A percentile compares a stretch with the other conserved stretches of the same genome.
These are phyloP conservation scores for Reticulitermes lucifugus DNA, from an alignment of 2,888 invertebrate genomes.

Conservation along the genomic window DNA sequence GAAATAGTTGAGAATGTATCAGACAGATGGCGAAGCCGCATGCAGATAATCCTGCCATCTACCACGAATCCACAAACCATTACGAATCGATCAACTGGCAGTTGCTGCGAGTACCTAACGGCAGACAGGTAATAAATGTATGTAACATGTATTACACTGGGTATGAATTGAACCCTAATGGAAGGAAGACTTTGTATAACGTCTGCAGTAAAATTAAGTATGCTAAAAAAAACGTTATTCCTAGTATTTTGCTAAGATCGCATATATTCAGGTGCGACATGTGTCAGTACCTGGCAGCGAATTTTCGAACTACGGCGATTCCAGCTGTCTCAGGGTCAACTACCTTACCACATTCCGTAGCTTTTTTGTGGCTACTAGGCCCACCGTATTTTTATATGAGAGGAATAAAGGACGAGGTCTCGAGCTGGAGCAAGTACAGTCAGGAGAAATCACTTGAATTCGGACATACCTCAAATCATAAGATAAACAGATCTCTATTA, in stretches of 20 bases:
- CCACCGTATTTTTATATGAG: conserved; percentile 40
- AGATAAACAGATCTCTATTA: not conserved
- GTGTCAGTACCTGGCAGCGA: conserved; percentile 1
- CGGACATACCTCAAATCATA: not conserved
- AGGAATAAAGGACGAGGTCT: conserved; percentile 40
- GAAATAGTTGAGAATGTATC: too few species aligned
- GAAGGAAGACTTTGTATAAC: too few species aligned
- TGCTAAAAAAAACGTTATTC: too few species aligned
- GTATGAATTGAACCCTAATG: too few species aligned
- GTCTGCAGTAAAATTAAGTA: too few species aligned
- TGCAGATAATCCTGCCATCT: too few species aligned
- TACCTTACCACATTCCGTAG: conserved; percentile 37
- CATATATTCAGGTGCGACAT: not conserved
- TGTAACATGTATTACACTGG: too few species aligned
- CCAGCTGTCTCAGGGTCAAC: conserved; percentile 38
- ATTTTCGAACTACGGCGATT: not conserved
- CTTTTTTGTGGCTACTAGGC: conserved; percentile 40
- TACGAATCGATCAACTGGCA: too few species aligned
- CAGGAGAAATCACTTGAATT: conserved; percentile 2
- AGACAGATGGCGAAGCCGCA: too few species aligned
- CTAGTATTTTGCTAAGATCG: not conserved
- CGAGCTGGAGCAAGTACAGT: conserved; percentile 4
- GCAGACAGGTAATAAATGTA: too few species aligned
- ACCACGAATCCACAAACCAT: too few species aligned
- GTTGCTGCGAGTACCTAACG: too few species aligned